Evolutionary conservation across 1,140 invertebrate genomes (phyloP).

Genomic region (Apolygus lucorum): DNA sequence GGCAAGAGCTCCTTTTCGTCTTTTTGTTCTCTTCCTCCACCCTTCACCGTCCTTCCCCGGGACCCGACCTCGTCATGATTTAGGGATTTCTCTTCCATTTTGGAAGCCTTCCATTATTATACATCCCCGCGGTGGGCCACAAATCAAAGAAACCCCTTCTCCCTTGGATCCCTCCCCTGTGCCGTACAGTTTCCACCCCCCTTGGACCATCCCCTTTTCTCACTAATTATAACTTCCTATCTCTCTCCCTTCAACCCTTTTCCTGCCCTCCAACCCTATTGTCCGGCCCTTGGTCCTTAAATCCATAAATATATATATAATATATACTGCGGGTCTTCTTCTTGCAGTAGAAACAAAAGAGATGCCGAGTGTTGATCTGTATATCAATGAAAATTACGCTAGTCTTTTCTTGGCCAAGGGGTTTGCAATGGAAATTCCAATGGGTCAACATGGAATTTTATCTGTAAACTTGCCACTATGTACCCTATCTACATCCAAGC

Average conservation of each 20-base stretch:
- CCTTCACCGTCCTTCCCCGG: not conserved
- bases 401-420: too few species aligned
- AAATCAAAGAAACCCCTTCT: conserved; percentile 19
- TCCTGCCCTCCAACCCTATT: not conserved
- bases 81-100: conserved; percentile 23
- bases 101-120: conserved; percentile 24
- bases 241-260: conserved; percentile 23
- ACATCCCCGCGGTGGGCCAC: conserved; percentile 20
- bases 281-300: not conserved
- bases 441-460: too few species aligned
- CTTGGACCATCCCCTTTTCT: conserved; percentile 10
- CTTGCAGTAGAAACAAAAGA: too few species aligned
- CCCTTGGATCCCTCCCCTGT: not conserved
- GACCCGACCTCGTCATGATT: conserved; percentile 15
- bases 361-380: too few species aligned
- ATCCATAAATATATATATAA: not conserved
- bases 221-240: conserved; percentile 24
- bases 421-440: too few species aligned
- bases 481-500: too few species aligned
- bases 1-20: conserved; percentile 22
- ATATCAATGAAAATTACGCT: too few species aligned
- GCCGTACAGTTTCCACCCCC: not conserved
- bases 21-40: conserved; percentile 16
- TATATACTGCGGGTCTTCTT: not conserved
- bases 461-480: too few species aligned